Base-by-base conservation (phyloP, 1,140 invertebrate species). In the Drosophila nannoptera region DNA sequence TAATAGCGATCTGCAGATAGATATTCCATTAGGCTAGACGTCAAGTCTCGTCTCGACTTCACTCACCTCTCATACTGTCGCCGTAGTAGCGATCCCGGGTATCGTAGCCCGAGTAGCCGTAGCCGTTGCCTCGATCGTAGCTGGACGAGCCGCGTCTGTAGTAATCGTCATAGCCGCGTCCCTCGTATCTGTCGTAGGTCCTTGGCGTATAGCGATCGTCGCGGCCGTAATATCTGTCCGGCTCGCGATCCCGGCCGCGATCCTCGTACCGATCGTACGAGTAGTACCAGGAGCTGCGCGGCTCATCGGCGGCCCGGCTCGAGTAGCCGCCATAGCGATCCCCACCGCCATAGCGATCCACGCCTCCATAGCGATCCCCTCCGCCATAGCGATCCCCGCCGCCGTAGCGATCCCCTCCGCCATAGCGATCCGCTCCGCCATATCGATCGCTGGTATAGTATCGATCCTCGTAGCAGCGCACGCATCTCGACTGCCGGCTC, bases 111-210 rank as follows among this genome's bases (percentile, higher is more conserved):
- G 52, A 14, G 22, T 64, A 71, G 14, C 56, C 45, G 32, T 59
- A 40, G 36, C 53, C 74, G 33, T 53, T 54, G 33, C 65, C 80
- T 12, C 77, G 77, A 29, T 88, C 84, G 7, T 82, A 82, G 43
- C 32, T 9, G 0, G 14, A 31, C 1, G 76, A 48, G 8, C 63
- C 67, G 5, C 73, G 35, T 7, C 84, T 60, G 4, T 90, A 89
- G 7, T 90, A 88, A 4, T 87, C 87, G 9, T 82, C 84, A 50
- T 90, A 88, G 3, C 78, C 84, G 16, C 76, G 73, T 0, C 78
- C 80, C 49, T 91, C 90, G 52, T 90, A 90, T 22, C 91, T 86
- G 60, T 89, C 88, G 35, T 88, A 88, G 4, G 72, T 75, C 29
- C 86, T 70, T 0, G 81, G 65, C 0, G 58, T 29, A n/a, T 89